Conservation (phyloP, 2,113 vertebrate species). For the Chloebia gouldiae region DNA sequence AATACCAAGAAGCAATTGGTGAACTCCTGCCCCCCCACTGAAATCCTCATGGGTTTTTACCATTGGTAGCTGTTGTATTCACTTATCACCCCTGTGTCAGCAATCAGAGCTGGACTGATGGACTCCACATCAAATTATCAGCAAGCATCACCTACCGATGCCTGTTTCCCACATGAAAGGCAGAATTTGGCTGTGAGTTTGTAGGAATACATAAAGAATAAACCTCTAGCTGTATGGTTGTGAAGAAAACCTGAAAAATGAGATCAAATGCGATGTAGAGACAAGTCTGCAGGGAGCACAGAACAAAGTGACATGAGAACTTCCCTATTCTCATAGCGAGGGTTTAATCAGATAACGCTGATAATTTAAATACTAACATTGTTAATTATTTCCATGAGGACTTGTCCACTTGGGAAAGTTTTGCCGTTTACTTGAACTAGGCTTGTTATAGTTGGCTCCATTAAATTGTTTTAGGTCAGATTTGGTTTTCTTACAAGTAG, state of each 20-base stretch:
- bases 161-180: background rate
- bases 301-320: conserved; percentile 62
- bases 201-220: background rate
- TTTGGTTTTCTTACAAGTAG: background rate
- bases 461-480: background rate
- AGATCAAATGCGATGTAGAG: conserved; percentile 27
- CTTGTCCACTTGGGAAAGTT: conserved; percentile 46
- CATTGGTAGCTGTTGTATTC: accelerated
- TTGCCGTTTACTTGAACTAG: conserved; percentile 12
- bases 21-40: background rate
- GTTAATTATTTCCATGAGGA: conserved; percentile 65
- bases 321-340: conserved; percentile 47
- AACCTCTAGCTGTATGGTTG: background rate
- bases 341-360: conserved; percentile 44
- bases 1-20: background rate
- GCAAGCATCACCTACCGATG: background rate
- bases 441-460: background rate
- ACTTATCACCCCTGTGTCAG: accelerated
- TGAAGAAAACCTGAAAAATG: conserved; percentile 27
- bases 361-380: conserved; percentile 68
- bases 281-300: background rate
- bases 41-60: accelerated
- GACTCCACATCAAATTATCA: background rate
- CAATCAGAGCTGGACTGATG: background rate
- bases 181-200: background rate